Evolutionary conservation across 92 coral and sea anemone species (phyloP), one percentile per base, ranked within the genome.

Genomic region (Epizoanthus stellaris): DNA sequence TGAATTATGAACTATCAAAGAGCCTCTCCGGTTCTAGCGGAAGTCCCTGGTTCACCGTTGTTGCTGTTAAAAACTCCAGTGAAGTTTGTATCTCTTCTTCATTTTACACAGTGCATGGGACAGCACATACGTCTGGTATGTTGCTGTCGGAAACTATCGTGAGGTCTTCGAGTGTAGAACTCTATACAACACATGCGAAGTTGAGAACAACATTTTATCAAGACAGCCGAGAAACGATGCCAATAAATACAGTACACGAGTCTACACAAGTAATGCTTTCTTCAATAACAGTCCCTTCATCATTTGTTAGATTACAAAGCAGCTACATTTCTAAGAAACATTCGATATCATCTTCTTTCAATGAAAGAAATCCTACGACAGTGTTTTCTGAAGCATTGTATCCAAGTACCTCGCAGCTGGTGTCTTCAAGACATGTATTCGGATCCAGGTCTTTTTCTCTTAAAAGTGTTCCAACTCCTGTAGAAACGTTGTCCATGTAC

Each of bases 1-100:
- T 72, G 7, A 72, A 43, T n/a, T 49, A 43, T 47, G 77, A 72
- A 47, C 36, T 72, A 72, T 15, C 45, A 5, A 70, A 70, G 56
- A 42, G 21, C 45, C 36, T 72, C 14, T 20, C 77, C 6, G 60
- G 34, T 20, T 16, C 40, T 36, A 36, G 72, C 47, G 16, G 16
- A 14, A 12, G 6, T 15, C 39, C 77, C 7, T 6, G 60, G 77
- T 72, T 72, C 60, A 72, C 38, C 5, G 17, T 72, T 17, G 7
- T 42, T 42, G 21, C 34, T 20, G 60, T 49, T 20, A 72, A 45
- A 25, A 43, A 42, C 20, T 72, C 77, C 5, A 20, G 58, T 3
- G 60, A 72, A 40, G 58, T 72, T 1, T 72, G 77, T 20, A 49
- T 72, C 38, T 72, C 77, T 72, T 57, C 77, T 6, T 72, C 77